These are phyloP conservation scores for Urosaurus nigricauda DNA, from an alignment of 2,797 vertebrate genomes.

Conservation along the genomic window DNA sequence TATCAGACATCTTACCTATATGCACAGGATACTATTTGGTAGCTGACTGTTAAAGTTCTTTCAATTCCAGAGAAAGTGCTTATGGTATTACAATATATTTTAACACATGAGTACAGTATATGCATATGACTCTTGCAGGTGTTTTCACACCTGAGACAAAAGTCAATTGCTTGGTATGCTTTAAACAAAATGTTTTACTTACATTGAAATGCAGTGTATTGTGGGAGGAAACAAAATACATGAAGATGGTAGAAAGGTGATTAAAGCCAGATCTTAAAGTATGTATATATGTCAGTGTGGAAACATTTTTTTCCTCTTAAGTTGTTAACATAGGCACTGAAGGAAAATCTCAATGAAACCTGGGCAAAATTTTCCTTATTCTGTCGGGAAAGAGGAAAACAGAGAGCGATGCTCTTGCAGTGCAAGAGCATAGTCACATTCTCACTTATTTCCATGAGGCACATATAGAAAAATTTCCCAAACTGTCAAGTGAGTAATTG, in stretches of 20 bases:
- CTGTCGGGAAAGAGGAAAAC: not conserved
- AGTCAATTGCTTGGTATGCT: constrained; percentile 64
- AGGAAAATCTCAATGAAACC: not conserved
- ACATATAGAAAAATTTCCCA: not conserved
- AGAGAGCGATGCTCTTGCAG: not conserved
- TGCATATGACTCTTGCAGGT: constrained; percentile 65
- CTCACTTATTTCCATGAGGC: not conserved
- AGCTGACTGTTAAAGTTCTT: not conserved
- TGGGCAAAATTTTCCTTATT: not conserved
- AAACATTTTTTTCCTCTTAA: not conserved
- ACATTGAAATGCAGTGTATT: constrained; percentile 44
- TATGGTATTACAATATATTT: constrained; percentile 46
- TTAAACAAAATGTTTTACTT: constrained; percentile 40
- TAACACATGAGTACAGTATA: constrained; percentile 55
- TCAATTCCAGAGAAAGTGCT: constrained; percentile 52
- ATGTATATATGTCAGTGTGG: not conserved
- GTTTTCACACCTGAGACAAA: constrained; percentile 68
- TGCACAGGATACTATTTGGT: constrained; percentile 31
- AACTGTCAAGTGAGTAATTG: not conserved
- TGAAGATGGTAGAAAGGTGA: not conserved
- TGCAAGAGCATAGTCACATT: not conserved
- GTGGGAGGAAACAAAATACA: constrained; percentile 32
- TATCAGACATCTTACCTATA: not conserved
- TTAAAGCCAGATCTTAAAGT: constrained; percentile 18
- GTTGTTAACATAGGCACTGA: not conserved